phyloP scores from a whole-genome alignment of 2,888 invertebrate genomes.

The Petrolisthes cinctipes region DNA sequence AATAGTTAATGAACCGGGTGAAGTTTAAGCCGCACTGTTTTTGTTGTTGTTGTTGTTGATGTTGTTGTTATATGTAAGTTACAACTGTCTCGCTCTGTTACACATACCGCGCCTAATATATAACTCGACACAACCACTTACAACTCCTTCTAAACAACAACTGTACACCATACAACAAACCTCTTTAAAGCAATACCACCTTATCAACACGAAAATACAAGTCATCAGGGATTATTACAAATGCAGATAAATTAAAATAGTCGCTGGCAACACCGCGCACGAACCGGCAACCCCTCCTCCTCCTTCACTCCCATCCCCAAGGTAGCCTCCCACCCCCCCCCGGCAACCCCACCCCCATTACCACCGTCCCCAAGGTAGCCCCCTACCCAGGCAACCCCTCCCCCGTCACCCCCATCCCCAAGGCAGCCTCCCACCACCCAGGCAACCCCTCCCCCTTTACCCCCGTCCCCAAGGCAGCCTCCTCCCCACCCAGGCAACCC shows the following conservation, averaged over 20 bases:
- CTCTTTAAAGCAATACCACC: slow-evolving; percentile 43
- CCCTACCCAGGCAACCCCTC: slow-evolving; percentile 35
- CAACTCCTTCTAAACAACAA: background rate
- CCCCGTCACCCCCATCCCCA: background rate
- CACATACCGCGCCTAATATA: background rate
- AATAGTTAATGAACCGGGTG: slow-evolving; percentile 32
- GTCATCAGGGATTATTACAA: slow-evolving; percentile 57
- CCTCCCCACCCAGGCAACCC: no score
- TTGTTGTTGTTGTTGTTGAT: background rate
- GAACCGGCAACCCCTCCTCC: slow-evolving; percentile 30
- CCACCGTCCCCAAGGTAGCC: no score
- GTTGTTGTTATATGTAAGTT: background rate
- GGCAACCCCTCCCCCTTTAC: slow-evolving; percentile 15
- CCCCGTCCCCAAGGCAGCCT: no score
- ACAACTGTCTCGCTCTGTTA: background rate
- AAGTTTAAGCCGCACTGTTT: slow-evolving; percentile 26
- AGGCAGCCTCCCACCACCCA: background rate
- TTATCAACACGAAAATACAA: slow-evolving; percentile 44
- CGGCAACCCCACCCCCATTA: no score
- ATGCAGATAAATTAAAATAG: slow-evolving; percentile 59
- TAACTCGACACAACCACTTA: background rate
- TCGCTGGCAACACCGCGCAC: slow-evolving; percentile 45
- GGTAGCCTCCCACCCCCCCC: no score
- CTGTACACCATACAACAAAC: background rate
- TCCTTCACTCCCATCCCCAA: background rate